Conservation (phyloP, 2,113 vertebrate genomes). For the Tragelaphus buxtoni region DNA sequence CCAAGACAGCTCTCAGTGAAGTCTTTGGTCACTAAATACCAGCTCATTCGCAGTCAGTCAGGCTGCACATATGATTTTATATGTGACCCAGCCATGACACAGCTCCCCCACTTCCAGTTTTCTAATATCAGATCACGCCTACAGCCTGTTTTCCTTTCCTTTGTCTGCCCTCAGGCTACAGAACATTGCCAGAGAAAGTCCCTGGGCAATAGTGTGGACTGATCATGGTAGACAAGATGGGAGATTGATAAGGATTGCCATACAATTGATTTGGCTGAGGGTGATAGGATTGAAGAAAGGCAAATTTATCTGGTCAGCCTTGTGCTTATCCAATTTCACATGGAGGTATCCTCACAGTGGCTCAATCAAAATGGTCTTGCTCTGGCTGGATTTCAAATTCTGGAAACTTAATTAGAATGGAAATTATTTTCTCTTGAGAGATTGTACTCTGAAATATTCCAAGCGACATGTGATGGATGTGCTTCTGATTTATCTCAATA, state of each 20-base stretch:
- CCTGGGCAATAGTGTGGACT: no score
- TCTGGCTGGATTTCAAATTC: conserved; percentile 26
- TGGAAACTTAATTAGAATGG: conserved; percentile 35
- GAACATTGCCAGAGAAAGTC: background rate
- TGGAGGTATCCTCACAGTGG: background rate
- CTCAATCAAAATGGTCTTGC: background rate
- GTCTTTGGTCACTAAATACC: background rate
- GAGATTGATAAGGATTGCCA: background rate
- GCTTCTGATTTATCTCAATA: background rate
- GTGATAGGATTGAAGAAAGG: background rate
- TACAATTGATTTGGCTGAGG: background rate
- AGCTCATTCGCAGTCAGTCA: background rate
- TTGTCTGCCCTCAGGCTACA: background rate
- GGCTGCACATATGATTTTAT: background rate
- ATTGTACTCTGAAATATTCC: background rate
- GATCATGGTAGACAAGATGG: background rate
- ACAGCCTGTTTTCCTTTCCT: background rate
- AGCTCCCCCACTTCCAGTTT: background rate
- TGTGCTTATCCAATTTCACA: background rate
- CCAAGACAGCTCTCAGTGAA: background rate
- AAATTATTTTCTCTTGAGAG: conserved; percentile 43
- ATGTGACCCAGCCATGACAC: background rate
- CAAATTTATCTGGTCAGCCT: background rate
- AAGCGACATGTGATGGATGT: conserved; percentile 20
- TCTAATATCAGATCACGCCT: background rate